Conservation (phyloP, 1,140 invertebrate species). For the Drosophila auraria region DNA sequence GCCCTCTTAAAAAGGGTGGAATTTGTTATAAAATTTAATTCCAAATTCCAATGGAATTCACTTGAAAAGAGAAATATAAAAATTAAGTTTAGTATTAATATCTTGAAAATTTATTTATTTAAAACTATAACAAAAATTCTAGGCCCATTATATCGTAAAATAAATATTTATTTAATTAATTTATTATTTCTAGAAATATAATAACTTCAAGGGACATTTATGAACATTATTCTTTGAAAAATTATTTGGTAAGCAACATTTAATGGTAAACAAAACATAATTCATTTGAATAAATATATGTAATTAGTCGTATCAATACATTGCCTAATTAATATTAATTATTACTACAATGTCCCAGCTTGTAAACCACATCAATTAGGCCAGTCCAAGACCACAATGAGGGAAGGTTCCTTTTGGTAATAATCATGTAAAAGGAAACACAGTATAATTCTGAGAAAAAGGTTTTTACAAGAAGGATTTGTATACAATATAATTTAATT, state of each 20-base stretch:
- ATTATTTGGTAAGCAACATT: no score
- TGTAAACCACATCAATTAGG: slow-evolving; percentile 2
- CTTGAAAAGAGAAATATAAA: no score
- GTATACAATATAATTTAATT: neutral
- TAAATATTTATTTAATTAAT: neutral
- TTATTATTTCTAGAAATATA: neutral
- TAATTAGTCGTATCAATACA: neutral
- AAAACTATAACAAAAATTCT: no score
- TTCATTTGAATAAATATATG: neutral
- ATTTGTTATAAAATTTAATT: neutral
- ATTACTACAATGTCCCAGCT: neutral
- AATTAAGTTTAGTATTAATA: no score
- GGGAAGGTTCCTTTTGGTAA: neutral
- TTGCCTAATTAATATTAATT: neutral
- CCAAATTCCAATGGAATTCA: no score
- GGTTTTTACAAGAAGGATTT: neutral
- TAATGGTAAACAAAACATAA: neutral
- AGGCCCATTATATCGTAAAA: no score
- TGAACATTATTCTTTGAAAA: no score
- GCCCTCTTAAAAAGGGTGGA: neutral
- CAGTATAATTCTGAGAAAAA: neutral
- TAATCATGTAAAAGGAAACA: neutral
- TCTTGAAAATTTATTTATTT: no score
- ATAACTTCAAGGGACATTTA: neutral
- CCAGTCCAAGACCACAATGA: neutral